Conservation (phyloP, 2,113 vertebrate genomes). For the Crotalus viridis region DNA sequence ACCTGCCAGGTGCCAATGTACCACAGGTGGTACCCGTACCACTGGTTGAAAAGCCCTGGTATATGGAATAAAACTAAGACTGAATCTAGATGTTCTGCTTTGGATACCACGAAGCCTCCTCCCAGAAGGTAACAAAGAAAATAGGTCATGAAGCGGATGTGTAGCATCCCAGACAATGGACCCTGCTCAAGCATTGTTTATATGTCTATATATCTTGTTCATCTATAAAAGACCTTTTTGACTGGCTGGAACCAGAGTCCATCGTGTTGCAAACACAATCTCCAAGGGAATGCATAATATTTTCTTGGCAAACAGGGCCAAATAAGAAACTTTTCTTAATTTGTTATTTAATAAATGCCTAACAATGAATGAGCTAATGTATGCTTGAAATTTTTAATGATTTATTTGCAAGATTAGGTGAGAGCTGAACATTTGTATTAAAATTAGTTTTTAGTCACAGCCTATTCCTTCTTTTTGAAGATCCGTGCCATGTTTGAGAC, state of each 20-base stretch:
- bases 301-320: not conserved
- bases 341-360: not conserved
- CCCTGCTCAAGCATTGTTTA: no score
- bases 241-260: not conserved
- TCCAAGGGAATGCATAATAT: not conserved
- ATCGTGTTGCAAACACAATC: not conserved
- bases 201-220: not conserved
- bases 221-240: not conserved
- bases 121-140: no score
- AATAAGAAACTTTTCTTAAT: not conserved
- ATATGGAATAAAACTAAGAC: no score
- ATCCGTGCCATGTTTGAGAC: not conserved
- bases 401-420: not conserved
- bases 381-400: not conserved
- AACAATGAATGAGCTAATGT: not conserved
- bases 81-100: no score
- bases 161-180: not conserved
- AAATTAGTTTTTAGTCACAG: not conserved
- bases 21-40: no score
- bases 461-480: not conserved
- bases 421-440: not conserved
- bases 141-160: not conserved
- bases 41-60: no score
- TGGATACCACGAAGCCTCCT: no score
- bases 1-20: no score